Conservation (phyloP, 1,140 invertebrate species). For the Pseudoatta argentina region DNA sequence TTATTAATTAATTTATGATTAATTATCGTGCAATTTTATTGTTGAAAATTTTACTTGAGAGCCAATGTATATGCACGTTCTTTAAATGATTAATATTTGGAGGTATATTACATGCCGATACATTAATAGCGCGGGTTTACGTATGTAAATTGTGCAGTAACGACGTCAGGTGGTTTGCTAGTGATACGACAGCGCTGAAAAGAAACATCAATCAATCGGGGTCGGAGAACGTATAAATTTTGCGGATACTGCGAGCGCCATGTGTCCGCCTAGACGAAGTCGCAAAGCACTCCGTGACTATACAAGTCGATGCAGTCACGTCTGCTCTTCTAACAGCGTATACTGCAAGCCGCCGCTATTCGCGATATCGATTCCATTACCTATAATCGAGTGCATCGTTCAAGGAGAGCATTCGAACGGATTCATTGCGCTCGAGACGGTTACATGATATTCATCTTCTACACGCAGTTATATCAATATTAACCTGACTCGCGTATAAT, state of each 20-base stretch:
- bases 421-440: neutral
- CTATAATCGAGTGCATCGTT: constrained; percentile 43
- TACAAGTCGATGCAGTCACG: constrained; percentile 50
- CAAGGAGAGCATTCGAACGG: constrained; percentile 8
- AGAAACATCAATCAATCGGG: constrained; percentile 41
- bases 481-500: constrained; percentile 15
- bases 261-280: constrained; percentile 25
- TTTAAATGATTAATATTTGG: neutral
- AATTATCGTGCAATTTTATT: neutral
- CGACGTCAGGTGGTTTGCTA: neutral
- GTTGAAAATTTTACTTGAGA: neutral
- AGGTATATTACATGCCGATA: neutral
- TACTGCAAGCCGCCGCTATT: constrained; percentile 3
- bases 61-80: neutral
- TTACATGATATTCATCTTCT: constrained; percentile 24
- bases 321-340: constrained; percentile 33
- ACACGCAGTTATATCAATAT: constrained; percentile 19
- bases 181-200: neutral
- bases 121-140: neutral
- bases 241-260: neutral
- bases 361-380: constrained; percentile 55
- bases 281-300: constrained; percentile 48
- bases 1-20: neutral
- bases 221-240: constrained; percentile 40
- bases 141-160: neutral